These are phyloP conservation scores for Sphaerodactylus townsendi DNA, from an alignment of 2,113 vertebrate species.

Conservation along the genomic window DNA sequence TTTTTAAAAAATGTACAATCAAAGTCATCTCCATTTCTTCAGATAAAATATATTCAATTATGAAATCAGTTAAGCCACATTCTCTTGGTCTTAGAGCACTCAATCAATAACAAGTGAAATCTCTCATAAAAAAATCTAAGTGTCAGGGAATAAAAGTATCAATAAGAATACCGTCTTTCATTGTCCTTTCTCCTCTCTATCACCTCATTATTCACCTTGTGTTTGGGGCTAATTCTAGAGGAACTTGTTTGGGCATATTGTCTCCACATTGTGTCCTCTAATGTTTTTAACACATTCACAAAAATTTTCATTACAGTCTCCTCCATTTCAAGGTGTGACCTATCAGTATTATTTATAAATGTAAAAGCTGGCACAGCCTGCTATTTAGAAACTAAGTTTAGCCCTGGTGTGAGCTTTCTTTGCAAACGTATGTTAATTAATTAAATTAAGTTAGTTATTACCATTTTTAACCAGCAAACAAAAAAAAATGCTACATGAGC, in stretches of 20 bases:
- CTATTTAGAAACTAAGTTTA: conserved; percentile 58
- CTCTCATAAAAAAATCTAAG: conserved; percentile 45
- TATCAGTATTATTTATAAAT: conserved; percentile 72
- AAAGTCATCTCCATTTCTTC: conserved; percentile 14
- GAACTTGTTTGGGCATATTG: conserved; percentile 59
- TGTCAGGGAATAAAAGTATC: conserved; percentile 48
- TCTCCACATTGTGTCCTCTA: conserved; percentile 70
- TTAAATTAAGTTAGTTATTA: no score
- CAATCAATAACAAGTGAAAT: conserved; percentile 51
- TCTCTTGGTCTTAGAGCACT: conserved; percentile 37
- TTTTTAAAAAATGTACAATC: conserved; percentile 14
- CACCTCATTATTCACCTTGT: conserved; percentile 69
- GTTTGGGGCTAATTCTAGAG: conserved; percentile 47
- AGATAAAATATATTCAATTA: conserved; percentile 12
- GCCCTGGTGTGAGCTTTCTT: conserved; percentile 58
- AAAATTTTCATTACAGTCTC: conserved; percentile 73
- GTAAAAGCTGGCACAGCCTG: conserved; percentile 54
- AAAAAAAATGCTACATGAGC: no score
- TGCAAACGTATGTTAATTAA: no score
- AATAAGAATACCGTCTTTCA: conserved; percentile 46
- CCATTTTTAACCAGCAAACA: no score
- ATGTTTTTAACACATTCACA: conserved; percentile 74
- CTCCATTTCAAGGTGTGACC: conserved; percentile 67
- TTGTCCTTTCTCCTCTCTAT: not conserved
- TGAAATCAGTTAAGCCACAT: conserved; percentile 41